phyloP scores from a whole-genome alignment of 1,140 invertebrate genomes.

The Dreissena rostriformis region DNA sequence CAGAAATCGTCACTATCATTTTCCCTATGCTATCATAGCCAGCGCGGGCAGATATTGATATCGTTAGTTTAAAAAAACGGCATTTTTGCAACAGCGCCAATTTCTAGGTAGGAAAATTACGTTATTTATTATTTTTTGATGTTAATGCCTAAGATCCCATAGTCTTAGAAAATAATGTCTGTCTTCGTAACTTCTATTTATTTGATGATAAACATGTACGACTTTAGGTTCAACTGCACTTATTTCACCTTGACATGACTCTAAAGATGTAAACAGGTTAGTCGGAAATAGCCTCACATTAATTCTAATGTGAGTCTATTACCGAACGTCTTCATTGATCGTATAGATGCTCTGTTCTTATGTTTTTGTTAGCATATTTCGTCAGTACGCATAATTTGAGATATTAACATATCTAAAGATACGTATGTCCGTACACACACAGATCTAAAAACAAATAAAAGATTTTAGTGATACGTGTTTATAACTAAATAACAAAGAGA shows the following conservation, averaged over 20 bases:
- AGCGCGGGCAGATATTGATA: neutral
- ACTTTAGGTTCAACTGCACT: neutral
- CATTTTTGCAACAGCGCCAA: neutral
- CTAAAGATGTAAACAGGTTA: neutral
- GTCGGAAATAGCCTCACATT: neutral
- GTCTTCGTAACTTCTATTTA: neutral
- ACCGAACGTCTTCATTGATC: neutral
- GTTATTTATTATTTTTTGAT: neutral
- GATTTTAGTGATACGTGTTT: neutral
- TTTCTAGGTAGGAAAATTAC: neutral
- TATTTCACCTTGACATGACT: neutral
- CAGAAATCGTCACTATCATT: neutral
- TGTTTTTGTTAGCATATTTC: neutral
- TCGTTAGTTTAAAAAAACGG: neutral
- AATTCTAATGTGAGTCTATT: neutral
- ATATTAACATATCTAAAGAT: too few relatives aligned
- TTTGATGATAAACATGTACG: neutral
- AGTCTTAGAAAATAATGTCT: neutral
- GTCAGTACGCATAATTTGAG: too few relatives aligned
- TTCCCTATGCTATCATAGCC: neutral
- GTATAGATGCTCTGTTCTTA: neutral
- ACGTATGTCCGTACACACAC: neutral
- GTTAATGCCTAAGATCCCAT: neutral
- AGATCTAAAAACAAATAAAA: neutral
- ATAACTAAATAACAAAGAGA: constrained; percentile 1